A percentile compares a stretch with the other conserved stretches of the same genome.
Conservation (phyloP, 2,113 vertebrate genomes). For the Conger conger region DNA sequence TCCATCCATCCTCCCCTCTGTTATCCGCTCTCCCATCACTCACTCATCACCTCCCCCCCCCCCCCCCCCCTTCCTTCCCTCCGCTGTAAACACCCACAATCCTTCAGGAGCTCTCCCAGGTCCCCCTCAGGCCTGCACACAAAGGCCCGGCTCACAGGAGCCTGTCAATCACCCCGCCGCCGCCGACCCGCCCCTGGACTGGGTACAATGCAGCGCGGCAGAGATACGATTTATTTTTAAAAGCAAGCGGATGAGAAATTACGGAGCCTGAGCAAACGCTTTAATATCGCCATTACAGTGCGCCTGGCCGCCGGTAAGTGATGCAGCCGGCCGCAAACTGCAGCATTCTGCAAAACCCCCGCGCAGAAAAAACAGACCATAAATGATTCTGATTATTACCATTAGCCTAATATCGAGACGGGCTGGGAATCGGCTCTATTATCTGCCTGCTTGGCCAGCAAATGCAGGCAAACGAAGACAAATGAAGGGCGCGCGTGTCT, state of each 20-base stretch:
- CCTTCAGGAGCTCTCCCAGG: not conserved
- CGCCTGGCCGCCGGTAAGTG: not conserved
- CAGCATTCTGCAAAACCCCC: not conserved
- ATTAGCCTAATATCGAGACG: not conserved
- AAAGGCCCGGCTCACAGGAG: not conserved
- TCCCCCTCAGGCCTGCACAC: not conserved
- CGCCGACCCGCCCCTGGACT: not conserved
- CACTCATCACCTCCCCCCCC: too few species aligned
- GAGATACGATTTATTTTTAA: not conserved
- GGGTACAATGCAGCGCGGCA: not conserved
- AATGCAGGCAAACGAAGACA: not conserved
- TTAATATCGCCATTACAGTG: not conserved
- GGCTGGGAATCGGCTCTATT: not conserved
- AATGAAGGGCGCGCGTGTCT: not conserved
- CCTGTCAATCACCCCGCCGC: not conserved
- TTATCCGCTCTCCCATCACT: too few species aligned
- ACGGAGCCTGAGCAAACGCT: not conserved
- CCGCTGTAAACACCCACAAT: not conserved
- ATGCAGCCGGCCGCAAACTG: not conserved
- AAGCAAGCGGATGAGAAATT: not conserved
- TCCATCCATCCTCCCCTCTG: too few species aligned
- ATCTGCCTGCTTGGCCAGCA: not conserved
- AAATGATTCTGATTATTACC: not conserved
- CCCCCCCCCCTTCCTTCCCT: too few species aligned
- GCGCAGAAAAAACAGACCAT: not conserved